These are phyloP conservation scores for Platyscapa corneri DNA, from an alignment of 1,140 invertebrate species.

Conservation along the genomic window DNA sequence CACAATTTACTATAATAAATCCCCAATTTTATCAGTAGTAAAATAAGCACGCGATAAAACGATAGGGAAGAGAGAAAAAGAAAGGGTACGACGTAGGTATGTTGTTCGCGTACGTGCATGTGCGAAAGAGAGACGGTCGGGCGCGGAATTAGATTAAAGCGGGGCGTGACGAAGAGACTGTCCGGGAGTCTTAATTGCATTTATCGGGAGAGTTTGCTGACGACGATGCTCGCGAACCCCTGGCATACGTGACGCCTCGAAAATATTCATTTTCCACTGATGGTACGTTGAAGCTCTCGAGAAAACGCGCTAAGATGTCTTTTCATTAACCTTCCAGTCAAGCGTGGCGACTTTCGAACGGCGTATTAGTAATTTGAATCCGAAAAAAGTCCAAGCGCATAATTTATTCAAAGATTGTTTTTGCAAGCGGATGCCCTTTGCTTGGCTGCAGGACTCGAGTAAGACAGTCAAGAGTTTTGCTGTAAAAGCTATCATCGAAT, in stretches of 20 bases:
- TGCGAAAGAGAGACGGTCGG: constrained; percentile 10
- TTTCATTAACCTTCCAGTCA: not conserved
- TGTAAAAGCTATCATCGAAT: not conserved
- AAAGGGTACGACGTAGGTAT: too few species aligned
- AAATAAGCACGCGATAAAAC: not conserved
- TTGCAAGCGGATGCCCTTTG: not conserved
- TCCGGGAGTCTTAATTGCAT: constrained; percentile 66
- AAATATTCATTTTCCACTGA: not conserved
- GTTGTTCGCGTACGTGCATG: not conserved
- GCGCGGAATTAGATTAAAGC: constrained; percentile 57
- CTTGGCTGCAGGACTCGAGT: not conserved
- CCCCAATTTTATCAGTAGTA: too few species aligned
- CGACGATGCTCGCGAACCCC: not conserved
- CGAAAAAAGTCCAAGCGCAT: not conserved
- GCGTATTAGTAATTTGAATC: not conserved
- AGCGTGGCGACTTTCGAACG: not conserved
- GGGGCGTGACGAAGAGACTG: constrained; percentile 58
- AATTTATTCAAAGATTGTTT: not conserved
- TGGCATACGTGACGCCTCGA: not conserved
- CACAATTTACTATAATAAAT: too few species aligned
- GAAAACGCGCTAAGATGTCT: too few species aligned
- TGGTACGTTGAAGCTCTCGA: too few species aligned
- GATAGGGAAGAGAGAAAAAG: not conserved
- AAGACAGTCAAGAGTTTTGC: not conserved
- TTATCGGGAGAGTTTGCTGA: constrained; percentile 55